A percentile compares a stretch with the other conserved stretches of the same genome.
phyloP scores from a whole-genome alignment of 2,797 vertebrate genomes.

The Centroberyx gerrardi region DNA sequence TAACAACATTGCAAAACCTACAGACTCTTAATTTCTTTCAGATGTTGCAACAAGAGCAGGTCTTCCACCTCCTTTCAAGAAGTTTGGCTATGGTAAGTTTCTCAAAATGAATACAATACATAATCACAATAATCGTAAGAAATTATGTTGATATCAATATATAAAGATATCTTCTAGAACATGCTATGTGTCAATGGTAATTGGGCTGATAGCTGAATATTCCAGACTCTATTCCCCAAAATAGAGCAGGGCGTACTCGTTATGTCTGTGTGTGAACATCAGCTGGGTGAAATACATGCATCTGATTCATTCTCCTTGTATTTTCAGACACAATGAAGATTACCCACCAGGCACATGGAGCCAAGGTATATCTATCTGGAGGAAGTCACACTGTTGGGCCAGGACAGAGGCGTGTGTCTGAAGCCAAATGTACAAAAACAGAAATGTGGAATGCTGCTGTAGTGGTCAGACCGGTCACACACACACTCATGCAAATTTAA shows the following conservation, averaged over 20 bases:
- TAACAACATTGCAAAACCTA: not conserved
- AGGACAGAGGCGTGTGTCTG: not conserved
- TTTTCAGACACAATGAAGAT: conserved; percentile 95
- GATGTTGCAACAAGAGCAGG: conserved; percentile 87
- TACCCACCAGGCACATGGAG: conserved; percentile 94
- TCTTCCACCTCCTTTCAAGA: conserved; percentile 92
- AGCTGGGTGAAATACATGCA: not conserved
- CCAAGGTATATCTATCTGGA: conserved; percentile 87
- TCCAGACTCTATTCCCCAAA: no score
- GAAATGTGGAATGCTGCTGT: not conserved
- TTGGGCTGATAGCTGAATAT: no score
- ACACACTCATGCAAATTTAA: not conserved
- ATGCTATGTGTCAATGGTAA: no score
- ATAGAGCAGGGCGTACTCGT: no score
- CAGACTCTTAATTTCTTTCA: conserved; percentile 63
- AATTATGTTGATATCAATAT: no score
- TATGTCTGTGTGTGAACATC: not conserved
- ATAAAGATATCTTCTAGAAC: no score
- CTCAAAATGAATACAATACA: no score
- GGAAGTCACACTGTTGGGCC: not conserved
- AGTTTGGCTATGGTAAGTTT: conserved; percentile 88
- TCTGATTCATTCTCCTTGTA: conserved; percentile 3
- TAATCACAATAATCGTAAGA: not conserved
- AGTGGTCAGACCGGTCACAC: no score
- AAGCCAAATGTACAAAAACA: not conserved